Evolutionary conservation across 2,113 vertebrate species (phyloP), one percentile per base, ranked within the genome.

Genomic region (Tympanuchus pallidicinctus): DNA sequence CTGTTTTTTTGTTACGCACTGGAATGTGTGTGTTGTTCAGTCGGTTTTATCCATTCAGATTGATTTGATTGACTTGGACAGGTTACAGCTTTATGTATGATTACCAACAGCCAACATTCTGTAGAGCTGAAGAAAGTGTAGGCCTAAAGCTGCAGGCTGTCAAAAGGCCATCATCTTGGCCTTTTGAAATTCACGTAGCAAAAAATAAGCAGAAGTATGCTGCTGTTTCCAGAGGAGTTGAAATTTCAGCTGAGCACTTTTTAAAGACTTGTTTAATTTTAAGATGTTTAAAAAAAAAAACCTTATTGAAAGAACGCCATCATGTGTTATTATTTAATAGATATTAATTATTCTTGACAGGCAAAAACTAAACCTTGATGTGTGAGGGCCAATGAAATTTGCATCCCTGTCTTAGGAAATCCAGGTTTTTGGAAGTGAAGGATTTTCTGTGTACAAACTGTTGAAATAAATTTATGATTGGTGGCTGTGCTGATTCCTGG

Each of bases 141-240:
- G 11, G 8, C 52, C 60, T 63, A 0, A 20, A 16, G 24, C 40
- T 45, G 25, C 48, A 47, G 50, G 30, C 36, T 48, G 13, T 42
- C 5, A 73, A 70, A 34, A 34, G 34, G 34, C 30, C 15, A n/a
- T 60, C 42, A 20, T 63, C 88, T 8, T 47, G n/a, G n/a, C 11
- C 38, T 56, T 66, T 81, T 71, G 80, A 66, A 88, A 50, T 72
- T 5, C 34, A 30, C 54, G 19, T 63, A 40, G 59, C 40, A 38
- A 4, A 57, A 57, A 65, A 6, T 15, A 50, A 50, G 34, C 19
- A 21, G 10, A 20, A 0, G 0, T 56, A 13, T 25, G 43, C 45
- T 17, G 15, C 60, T 16, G 20, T 59, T 73, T 59, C 47, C 36
- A 69, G 60, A 52, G 4, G 14, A 47, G n/a, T 19, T 76, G 40